Base-by-base conservation (phyloP, 2,113 vertebrate species). In the Echinops telfairi region DNA sequence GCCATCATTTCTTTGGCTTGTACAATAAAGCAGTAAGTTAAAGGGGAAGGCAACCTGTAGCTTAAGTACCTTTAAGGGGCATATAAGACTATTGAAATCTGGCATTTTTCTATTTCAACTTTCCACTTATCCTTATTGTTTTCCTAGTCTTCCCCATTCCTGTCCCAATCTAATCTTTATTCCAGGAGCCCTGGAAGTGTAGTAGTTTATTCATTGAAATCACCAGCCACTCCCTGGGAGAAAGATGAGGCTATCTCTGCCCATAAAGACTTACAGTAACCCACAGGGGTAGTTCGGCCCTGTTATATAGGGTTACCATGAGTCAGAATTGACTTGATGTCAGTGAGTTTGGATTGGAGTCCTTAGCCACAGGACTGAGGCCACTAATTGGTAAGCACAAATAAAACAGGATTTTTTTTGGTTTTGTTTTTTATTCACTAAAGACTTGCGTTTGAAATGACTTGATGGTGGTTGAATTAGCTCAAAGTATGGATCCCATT, bases 371-470 rank as follows among this genome's bases (percentile, higher is more conserved):
- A 64, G 27, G 60, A 62, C 8, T 23, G 60, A 82, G 38, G 33
- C 31, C 25, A 15, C 40, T 71, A 2, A 80, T 70, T 76, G 66
- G 14, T 31, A 73, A 84, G 47, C 77, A 38, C 70, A 83, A 88
- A 88, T 86, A 33, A 81, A 81, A 85, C 75, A 60, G 27, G 64
- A 33, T 76, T 80, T 88, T 80, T 88, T 27, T 70, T n/a, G 29
- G 31, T 70, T 14, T 58, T 70, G 11, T 70, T 29, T 66, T 15
- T 70, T 70, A 20, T 64, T 47, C 16, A 82, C 22, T 73, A 88
- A 62, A 78, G 71, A 90, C 25, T 78, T 93, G 43, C 83, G 9
- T 75, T 80, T 80, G 31, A 86, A 11, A 86, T 57, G 76, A 77
- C 40, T 62, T 77, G 33, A 58, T 33, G 36, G 7, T 86, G 14